A percentile compares a stretch with the other conserved stretches of the same genome.
phyloP scores from a whole-genome alignment of 2,113 vertebrate genomes.

The Taurulus bubalis region DNA sequence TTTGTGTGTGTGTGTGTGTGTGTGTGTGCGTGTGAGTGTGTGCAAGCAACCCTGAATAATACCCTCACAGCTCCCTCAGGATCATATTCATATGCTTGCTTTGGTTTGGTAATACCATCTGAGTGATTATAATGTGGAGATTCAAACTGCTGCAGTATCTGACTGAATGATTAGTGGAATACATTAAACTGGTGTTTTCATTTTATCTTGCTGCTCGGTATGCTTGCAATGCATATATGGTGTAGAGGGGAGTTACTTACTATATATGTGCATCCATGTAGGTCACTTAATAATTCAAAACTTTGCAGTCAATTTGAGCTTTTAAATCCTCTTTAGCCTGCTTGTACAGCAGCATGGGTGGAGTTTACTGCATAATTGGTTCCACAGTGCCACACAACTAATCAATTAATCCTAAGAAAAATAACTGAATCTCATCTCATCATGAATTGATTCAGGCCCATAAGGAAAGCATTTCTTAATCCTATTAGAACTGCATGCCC shows the following conservation, averaged over 20 bases:
- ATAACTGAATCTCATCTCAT: conserved; percentile 41
- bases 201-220: conserved; percentile 34
- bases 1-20: conserved; percentile 16
- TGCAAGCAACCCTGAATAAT: conserved; percentile 59
- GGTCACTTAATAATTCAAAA: conserved; percentile 72
- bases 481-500: conserved; percentile 19
- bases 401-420: conserved; percentile 67
- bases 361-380: conserved; percentile 60
- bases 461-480: conserved; percentile 39
- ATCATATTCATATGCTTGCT: conserved; percentile 76
- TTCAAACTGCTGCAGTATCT: conserved; percentile 69
- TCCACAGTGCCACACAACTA: conserved; percentile 50
- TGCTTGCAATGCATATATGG: conserved; percentile 16
- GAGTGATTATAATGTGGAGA: conserved; percentile 67
- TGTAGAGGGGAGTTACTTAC: conserved; percentile 5
- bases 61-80: conserved; percentile 67
- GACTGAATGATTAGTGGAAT: conserved; percentile 69
- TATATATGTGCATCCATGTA: conserved; percentile 46
- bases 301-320: conserved; percentile 52
- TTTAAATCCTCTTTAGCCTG: conserved; percentile 51
- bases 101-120: conserved; percentile 73
- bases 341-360: conserved; percentile 34
- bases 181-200: conserved; percentile 60
- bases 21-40: conserved; percentile 25
- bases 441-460: conserved; percentile 37